These are phyloP conservation scores for Odontesthes bonariensis DNA, from an alignment of 2,113 vertebrate genomes.

Conservation along the genomic window DNA sequence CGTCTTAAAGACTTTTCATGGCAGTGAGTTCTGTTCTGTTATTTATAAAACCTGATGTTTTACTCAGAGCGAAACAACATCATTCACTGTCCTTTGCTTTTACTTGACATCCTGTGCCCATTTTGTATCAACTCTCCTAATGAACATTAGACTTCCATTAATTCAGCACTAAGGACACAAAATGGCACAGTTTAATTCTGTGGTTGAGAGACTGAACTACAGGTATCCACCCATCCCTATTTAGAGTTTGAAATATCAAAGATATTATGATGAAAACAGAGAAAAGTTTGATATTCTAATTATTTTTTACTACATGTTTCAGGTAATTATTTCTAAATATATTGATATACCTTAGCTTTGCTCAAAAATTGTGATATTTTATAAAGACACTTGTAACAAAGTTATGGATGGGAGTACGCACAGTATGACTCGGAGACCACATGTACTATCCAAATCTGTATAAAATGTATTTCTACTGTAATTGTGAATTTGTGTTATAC, in stretches of 20 bases:
- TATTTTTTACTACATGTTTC: constrained; percentile 88
- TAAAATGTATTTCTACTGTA: constrained; percentile 98
- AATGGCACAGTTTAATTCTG: constrained; percentile 57
- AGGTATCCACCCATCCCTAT: constrained; percentile 51
- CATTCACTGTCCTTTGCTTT: constrained; percentile 51
- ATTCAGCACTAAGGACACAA: constrained; percentile 52
- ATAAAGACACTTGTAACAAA: constrained; percentile 82
- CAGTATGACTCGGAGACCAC: constrained; percentile 85
- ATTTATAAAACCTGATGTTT: constrained; percentile 51
- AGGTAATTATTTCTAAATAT: constrained; percentile 88
- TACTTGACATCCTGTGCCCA: constrained; percentile 49
- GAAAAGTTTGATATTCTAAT: constrained; percentile 84
- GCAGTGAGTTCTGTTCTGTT: constrained; percentile 54
- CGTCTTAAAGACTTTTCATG: constrained; percentile 33
- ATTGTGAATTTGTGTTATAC: constrained; percentile 97
- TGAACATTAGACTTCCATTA: constrained; percentile 40
- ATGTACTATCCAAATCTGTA: constrained; percentile 89
- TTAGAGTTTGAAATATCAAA: constrained; percentile 76
- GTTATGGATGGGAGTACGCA: constrained; percentile 79
- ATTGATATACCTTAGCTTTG: constrained; percentile 88
- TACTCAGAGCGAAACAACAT: constrained; percentile 50
- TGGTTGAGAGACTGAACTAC: constrained; percentile 54
- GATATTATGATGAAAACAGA: constrained; percentile 79
- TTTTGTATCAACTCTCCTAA: constrained; percentile 58
- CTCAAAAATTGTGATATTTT: constrained; percentile 85